Evolutionary conservation across 2,888 invertebrate species (phyloP).

Genomic region (Oscheius sp.): DNA sequence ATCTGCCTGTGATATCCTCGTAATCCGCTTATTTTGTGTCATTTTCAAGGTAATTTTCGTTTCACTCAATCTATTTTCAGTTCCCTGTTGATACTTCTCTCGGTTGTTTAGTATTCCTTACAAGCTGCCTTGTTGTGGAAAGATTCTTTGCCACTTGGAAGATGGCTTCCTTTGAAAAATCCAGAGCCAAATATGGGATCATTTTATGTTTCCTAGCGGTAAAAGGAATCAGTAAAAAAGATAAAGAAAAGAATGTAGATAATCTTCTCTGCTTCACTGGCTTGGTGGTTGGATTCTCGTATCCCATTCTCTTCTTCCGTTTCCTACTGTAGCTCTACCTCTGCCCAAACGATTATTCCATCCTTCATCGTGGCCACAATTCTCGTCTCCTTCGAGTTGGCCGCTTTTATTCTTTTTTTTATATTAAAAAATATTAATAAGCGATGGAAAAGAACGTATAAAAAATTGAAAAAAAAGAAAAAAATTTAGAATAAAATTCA

Average conservation of each 20-base stretch:
- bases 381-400: background rate
- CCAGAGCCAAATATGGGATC: background rate
- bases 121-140: background rate
- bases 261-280: background rate
- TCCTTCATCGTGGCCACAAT: background rate
- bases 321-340: background rate
- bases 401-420: background rate
- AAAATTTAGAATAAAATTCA: conserved; percentile 6
- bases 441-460: conserved; percentile 4
- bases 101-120: background rate
- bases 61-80: background rate
- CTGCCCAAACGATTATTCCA: background rate
- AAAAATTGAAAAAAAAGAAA: background rate
- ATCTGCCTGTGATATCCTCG: background rate
- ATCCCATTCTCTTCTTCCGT: no score
- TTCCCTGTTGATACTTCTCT: background rate
- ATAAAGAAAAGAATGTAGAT: background rate
- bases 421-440: background rate
- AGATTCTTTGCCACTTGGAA: conserved; percentile 5
- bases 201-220: background rate
- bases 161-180: background rate
- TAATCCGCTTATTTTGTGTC: background rate
- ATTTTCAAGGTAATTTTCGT: conserved; percentile 1
- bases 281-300: no score
- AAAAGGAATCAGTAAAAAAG: conserved; percentile 4